These are phyloP conservation scores for Pollenia amentaria DNA, from an alignment of 2,888 invertebrate species.

Conservation along the genomic window DNA sequence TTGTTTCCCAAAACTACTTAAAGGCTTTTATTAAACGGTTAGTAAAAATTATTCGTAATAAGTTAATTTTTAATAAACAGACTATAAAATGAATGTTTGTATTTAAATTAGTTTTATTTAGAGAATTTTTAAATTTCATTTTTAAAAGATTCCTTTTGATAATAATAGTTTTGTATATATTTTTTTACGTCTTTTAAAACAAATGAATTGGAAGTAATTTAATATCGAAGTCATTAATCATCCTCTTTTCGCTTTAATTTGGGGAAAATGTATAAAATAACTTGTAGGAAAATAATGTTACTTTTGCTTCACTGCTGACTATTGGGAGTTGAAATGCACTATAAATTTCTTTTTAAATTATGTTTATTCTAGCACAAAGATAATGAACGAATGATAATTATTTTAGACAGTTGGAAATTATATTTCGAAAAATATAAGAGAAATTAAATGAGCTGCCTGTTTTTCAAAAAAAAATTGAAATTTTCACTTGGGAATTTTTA, in stretches of 20 bases:
- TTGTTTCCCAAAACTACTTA: neutral
- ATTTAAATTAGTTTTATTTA: no score
- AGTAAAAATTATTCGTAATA: neutral
- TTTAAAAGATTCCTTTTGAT: neutral
- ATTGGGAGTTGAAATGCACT: neutral
- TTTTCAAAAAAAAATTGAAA: no score
- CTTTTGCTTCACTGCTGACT: neutral
- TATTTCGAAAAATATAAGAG: no score
- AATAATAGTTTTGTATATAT: neutral
- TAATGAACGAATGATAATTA: neutral
- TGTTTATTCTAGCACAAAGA: neutral
- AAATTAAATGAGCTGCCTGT: no score
- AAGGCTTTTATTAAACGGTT: no score
- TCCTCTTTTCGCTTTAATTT: neutral
- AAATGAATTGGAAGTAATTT: constrained; percentile 48
- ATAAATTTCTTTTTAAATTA: neutral
- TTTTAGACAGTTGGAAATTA: no score
- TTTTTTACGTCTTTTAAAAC: constrained; percentile 3
- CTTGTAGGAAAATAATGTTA: neutral
- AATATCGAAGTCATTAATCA: constrained; percentile 49
- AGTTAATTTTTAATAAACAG: neutral
- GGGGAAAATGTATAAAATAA: constrained; percentile 11
- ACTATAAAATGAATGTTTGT: no score
- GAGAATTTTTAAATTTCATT: neutral
- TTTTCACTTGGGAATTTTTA: no score